phyloP scores from a whole-genome alignment of 2,888 invertebrate species.

The Nomada ruficornis region DNA sequence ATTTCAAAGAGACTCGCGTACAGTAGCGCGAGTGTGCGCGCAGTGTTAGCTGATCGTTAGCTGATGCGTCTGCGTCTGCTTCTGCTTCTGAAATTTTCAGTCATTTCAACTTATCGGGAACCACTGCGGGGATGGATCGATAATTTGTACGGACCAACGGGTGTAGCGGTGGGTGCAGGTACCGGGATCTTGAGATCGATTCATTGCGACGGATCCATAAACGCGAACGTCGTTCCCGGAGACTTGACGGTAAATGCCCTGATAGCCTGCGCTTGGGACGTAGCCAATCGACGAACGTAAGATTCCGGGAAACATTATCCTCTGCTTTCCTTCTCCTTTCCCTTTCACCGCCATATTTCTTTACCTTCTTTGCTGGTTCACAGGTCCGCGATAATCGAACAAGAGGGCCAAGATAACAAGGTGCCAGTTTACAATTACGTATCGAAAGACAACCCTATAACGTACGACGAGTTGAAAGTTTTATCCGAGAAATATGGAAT shows the following conservation, averaged over 20 bases:
- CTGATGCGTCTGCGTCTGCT: no score
- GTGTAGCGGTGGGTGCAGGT: conserved; percentile 89
- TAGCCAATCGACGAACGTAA: conserved; percentile 83
- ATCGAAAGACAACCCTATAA: conserved; percentile 92
- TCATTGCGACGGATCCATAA: conserved; percentile 88
- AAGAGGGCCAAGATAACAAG: conserved; percentile 72
- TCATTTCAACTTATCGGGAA: conserved; percentile 89
- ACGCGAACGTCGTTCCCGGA: conserved; percentile 93
- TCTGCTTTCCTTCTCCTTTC: no score
- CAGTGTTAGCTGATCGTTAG: no score
- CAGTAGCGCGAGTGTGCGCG: no score
- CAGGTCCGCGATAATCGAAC: conserved; percentile 20
- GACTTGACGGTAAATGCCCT: conserved; percentile 94
- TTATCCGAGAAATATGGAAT: conserved; percentile 86
- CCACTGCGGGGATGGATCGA: conserved; percentile 95
- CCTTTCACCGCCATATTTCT: neutral
- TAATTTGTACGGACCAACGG: conserved; percentile 95
- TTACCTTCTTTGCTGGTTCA: neutral
- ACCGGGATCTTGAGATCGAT: conserved; percentile 92
- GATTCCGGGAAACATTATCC: neutral
- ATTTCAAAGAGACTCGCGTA: neutral
- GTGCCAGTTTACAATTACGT: conserved; percentile 94
- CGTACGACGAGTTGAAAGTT: conserved; percentile 90
- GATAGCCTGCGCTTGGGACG: conserved; percentile 91
- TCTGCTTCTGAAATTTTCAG: conserved; percentile 77